Evolutionary conservation across 2,797 vertebrate genomes (phyloP).

Genomic region (Dallia pectoralis): DNA sequence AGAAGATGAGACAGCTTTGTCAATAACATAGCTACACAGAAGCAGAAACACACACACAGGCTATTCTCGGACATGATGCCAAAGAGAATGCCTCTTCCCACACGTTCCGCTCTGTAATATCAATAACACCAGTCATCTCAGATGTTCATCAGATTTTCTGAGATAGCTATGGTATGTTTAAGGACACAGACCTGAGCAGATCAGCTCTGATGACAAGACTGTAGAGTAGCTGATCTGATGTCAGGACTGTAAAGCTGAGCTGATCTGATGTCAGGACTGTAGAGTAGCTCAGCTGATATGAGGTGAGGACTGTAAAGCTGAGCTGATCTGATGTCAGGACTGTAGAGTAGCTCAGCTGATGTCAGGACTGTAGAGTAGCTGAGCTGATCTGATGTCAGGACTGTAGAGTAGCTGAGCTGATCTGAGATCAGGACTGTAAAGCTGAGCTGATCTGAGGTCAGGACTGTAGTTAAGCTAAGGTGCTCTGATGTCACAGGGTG

Average conservation of each 20-base stretch:
- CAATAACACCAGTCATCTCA: conserved; percentile 49
- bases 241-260: too few relatives aligned
- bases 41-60: conserved; percentile 4
- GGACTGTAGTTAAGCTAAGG: background rate
- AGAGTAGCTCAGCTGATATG: too few relatives aligned
- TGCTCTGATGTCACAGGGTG: background rate
- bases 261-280: too few relatives aligned
- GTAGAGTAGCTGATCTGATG: too few relatives aligned
- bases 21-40: background rate
- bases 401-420: too few relatives aligned
- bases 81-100: conserved; percentile 26
- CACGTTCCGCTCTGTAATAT: conserved; percentile 37
- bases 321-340: too few relatives aligned
- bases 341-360: too few relatives aligned
- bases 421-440: too few relatives aligned
- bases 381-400: too few relatives aligned
- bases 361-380: too few relatives aligned
- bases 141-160: conserved; percentile 48
- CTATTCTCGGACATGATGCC: conserved; percentile 36
- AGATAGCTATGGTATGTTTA: conserved; percentile 36
- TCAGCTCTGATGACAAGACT: too few relatives aligned
- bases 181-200: conserved; percentile 26
- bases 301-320: too few relatives aligned
- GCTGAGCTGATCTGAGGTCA: background rate
- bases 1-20: background rate